Conservation (phyloP, 2,888 invertebrate genomes). For the Rhagophthalmus giganteus region DNA sequence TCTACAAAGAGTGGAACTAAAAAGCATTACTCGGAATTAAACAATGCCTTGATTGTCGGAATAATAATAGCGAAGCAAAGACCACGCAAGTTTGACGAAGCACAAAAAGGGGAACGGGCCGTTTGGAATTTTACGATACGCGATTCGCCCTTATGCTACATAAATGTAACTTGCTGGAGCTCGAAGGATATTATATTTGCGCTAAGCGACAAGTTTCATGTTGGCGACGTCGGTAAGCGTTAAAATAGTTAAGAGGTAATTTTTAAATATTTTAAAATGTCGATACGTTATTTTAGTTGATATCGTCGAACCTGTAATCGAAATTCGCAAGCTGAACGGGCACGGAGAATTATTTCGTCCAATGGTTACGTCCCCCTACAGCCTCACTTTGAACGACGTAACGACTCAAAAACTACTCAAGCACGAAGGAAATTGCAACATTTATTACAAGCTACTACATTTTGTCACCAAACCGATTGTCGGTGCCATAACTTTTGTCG, state of each 20-base stretch:
- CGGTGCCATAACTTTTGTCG: conserved; percentile 60
- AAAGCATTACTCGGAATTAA: conserved; percentile 44
- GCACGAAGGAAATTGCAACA: conserved; percentile 60
- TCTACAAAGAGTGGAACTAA: conserved; percentile 44
- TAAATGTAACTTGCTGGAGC: conserved; percentile 80
- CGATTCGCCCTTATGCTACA: conserved; percentile 71
- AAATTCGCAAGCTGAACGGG: conserved; percentile 58
- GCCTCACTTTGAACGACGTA: conserved; percentile 60
- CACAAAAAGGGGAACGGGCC: conserved; percentile 61
- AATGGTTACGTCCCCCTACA: conserved; percentile 67
- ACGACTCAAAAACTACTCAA: conserved; percentile 53
- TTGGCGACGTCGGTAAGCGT: conserved; percentile 69
- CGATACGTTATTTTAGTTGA: conserved; percentile 72
- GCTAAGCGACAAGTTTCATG: conserved; percentile 65
- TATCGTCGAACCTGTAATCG: conserved; percentile 68
- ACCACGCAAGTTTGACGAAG: conserved; percentile 57
- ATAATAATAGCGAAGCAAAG: conserved; percentile 69
- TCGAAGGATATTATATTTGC: conserved; percentile 59
- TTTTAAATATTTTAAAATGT: too few species aligned
- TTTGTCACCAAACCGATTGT: conserved; percentile 68
- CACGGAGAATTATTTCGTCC: conserved; percentile 67
- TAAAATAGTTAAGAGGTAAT: neutral
- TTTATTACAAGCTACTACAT: conserved; percentile 59
- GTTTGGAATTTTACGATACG: conserved; percentile 77
- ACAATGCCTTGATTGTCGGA: conserved; percentile 56